Percentiles rank a stretch among this genome's conserved stretches.
Conservation (phyloP, 2,797 vertebrate genomes). For the Tragopan temminckii region DNA sequence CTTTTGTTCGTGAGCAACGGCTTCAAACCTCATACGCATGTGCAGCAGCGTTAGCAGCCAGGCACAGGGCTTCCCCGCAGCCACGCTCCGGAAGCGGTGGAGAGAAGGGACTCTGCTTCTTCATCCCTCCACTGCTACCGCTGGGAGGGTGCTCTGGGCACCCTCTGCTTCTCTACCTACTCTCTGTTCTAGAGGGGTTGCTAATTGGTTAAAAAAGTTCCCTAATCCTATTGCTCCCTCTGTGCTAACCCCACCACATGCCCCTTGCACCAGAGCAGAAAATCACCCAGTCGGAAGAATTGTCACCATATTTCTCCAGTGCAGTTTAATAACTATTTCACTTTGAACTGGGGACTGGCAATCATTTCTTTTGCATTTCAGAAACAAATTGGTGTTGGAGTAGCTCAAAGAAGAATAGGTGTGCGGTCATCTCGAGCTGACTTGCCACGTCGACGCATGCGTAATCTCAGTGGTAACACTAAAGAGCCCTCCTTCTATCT, state of each 20-base stretch:
- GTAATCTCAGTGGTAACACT: background rate
- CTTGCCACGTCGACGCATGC: fast-evolving
- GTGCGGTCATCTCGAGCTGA: background rate
- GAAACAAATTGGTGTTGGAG: background rate
- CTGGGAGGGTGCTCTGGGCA: background rate
- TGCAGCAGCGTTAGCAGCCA: constrained; percentile 68
- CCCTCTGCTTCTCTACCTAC: background rate
- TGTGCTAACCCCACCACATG: background rate
- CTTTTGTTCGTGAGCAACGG: constrained; percentile 79
- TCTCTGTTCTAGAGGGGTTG: background rate
- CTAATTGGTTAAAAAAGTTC: background rate
- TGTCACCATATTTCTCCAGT: background rate
- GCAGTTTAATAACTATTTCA: background rate
- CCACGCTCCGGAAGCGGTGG: constrained; percentile 16
- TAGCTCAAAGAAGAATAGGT: background rate
- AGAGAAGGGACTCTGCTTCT: constrained; percentile 37
- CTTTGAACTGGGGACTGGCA: background rate
- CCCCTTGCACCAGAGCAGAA: background rate
- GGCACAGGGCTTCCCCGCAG: constrained; percentile 72
- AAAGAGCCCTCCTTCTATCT: background rate
- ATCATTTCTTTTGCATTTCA: background rate
- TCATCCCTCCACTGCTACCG: background rate
- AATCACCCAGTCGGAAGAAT: background rate
- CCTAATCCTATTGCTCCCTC: background rate
- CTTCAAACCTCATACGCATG: constrained; percentile 72